Conservation (phyloP, 2,888 invertebrate species). For the Melanchra persicariae region DNA sequence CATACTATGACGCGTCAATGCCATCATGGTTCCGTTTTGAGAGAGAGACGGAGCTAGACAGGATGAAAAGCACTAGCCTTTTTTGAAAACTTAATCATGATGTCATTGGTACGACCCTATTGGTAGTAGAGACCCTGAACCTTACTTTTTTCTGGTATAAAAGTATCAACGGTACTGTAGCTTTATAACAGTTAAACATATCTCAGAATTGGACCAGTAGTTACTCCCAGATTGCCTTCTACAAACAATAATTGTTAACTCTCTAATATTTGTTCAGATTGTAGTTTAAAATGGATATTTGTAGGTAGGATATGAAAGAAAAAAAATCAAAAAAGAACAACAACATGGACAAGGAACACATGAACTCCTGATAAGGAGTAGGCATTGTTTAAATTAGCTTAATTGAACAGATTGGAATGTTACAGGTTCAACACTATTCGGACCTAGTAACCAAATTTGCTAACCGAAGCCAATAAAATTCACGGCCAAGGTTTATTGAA, state of each 20-base stretch:
- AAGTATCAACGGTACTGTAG: neutral
- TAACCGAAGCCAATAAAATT: neutral
- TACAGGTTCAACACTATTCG: neutral
- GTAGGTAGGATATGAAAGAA: neutral
- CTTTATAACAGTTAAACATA: neutral
- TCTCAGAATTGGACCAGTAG: neutral
- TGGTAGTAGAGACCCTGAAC: neutral
- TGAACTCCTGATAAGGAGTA: no score
- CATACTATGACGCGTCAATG: no score
- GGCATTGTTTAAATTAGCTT: neutral
- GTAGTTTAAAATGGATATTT: neutral
- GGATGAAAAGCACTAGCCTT: neutral
- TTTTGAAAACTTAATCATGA: no score
- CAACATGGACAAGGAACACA: no score
- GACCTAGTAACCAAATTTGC: neutral
- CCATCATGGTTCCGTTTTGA: no score
- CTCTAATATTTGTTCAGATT: neutral
- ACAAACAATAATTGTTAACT: neutral
- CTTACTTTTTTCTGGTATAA: neutral
- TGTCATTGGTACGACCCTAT: no score
- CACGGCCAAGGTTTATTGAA: neutral
- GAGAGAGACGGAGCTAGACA: no score
- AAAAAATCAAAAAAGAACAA: neutral
- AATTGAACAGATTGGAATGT: neutral
- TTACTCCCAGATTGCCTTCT: neutral